Conservation (phyloP, 2,113 vertebrate genomes). For the Trogon surrucura region DNA sequence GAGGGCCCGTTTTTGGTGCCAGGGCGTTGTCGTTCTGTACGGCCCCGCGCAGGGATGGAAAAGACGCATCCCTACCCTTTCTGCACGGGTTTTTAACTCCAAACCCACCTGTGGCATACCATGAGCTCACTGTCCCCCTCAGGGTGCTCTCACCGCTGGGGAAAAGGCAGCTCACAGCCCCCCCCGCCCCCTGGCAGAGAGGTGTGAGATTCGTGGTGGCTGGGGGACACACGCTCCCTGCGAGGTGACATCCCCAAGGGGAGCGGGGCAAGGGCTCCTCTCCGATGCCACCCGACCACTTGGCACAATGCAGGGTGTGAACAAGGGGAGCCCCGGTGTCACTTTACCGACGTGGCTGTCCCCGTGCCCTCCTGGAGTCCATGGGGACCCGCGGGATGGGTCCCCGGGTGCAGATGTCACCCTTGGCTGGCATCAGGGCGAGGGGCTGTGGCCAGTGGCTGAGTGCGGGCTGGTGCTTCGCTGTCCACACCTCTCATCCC, state of each 20-base stretch:
- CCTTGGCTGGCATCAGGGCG: not conserved
- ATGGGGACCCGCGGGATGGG: not conserved
- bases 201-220: accelerated
- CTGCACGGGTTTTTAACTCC: accelerated
- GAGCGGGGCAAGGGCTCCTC: not conserved
- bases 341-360: not conserved
- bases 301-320: slow-evolving; percentile 4
- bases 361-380: not conserved
- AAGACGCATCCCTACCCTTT: not conserved
- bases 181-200: not conserved
- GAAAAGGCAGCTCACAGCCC: not conserved
- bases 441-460: not conserved
- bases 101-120: no score
- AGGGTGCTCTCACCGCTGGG: not conserved
- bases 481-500: accelerated
- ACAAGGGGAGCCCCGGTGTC: slow-evolving; percentile 9
- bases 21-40: accelerated
- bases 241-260: not conserved
- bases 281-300: not conserved
- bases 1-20: not conserved
- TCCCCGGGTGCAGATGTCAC: not conserved
- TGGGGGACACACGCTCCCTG: not conserved
- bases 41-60: accelerated
- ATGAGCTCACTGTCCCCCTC: no score
- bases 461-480: not conserved